Evolutionary conservation across 1,140 invertebrate species (phyloP).

Genomic region (Drosophila nannoptera): DNA sequence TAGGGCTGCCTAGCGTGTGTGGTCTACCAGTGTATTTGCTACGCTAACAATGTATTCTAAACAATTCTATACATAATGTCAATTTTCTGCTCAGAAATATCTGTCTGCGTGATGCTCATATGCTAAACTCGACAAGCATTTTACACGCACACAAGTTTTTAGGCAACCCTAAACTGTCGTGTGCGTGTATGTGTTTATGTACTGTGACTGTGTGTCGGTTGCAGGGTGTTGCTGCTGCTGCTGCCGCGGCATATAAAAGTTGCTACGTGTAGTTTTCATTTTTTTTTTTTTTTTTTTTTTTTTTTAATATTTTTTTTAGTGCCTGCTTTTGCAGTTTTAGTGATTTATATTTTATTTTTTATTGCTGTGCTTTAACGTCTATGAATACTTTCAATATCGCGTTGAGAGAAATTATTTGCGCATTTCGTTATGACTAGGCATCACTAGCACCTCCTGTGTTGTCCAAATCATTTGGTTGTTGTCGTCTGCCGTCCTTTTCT

Average conservation of each 20-base stretch:
- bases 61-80: slow-evolving; percentile 4
- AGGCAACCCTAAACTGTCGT: slow-evolving; percentile 50
- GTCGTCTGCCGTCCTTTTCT: neutral
- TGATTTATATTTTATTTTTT: neutral
- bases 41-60: slow-evolving; percentile 35
- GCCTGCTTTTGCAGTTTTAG: slow-evolving; percentile 14
- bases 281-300: slow-evolving; percentile 39
- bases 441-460: neutral
- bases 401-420: slow-evolving; percentile 10
- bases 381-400: slow-evolving; percentile 1
- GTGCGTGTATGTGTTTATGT: slow-evolving; percentile 24
- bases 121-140: slow-evolving; percentile 8
- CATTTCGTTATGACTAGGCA: slow-evolving; percentile 28
- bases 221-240: slow-evolving; percentile 52
- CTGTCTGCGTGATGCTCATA: slow-evolving; percentile 5
- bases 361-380: slow-evolving; percentile 7
- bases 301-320: slow-evolving; percentile 28
- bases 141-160: slow-evolving; percentile 17
- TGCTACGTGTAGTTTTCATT: slow-evolving; percentile 73
- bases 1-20: slow-evolving; percentile 45
- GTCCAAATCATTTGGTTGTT: slow-evolving; percentile 25
- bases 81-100: slow-evolving; percentile 2
- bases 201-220: slow-evolving; percentile 34
- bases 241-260: slow-evolving; percentile 60
- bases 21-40: slow-evolving; percentile 16